Evolutionary conservation across 2,888 invertebrate genomes (phyloP).

Genomic region (Danaus chrysippus): DNA sequence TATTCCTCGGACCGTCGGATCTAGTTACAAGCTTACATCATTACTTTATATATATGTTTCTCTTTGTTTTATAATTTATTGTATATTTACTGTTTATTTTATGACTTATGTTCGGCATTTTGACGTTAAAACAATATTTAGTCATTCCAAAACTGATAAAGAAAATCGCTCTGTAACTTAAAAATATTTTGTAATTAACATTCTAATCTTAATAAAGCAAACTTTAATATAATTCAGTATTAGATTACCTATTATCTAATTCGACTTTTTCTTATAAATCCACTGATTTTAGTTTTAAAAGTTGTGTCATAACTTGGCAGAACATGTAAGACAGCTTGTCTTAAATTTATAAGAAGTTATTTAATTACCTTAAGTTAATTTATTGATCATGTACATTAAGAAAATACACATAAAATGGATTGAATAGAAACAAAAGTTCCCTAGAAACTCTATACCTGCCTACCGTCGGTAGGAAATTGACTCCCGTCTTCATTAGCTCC

Average conservation of each 20-base stretch:
- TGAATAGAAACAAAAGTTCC: slow-evolving; percentile 9
- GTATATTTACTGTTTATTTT: background rate
- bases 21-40: slow-evolving; percentile 16
- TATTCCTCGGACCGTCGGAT: slow-evolving; percentile 20
- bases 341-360: slow-evolving; percentile 24
- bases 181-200: no score
- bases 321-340: no score
- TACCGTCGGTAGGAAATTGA: slow-evolving; percentile 48
- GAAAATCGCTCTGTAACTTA: no score
- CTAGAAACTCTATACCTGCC: slow-evolving; percentile 19
- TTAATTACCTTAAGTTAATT: slow-evolving; percentile 16
- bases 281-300: no score
- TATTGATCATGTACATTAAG: background rate
- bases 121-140: no score
- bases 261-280: no score
- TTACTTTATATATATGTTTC: background rate
- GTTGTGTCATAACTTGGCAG: no score
- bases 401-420: background rate
- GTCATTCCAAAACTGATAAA: no score
- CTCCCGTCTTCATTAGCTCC: slow-evolving; percentile 69
- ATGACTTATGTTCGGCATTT: no score
- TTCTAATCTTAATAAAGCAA: no score
- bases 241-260: no score
- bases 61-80: background rate
- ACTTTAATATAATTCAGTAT: no score